Evolutionary conservation across 2,888 invertebrate genomes (phyloP), one percentile per base, ranked within the genome.

Genomic region (Geotrupes spiniger): DNA sequence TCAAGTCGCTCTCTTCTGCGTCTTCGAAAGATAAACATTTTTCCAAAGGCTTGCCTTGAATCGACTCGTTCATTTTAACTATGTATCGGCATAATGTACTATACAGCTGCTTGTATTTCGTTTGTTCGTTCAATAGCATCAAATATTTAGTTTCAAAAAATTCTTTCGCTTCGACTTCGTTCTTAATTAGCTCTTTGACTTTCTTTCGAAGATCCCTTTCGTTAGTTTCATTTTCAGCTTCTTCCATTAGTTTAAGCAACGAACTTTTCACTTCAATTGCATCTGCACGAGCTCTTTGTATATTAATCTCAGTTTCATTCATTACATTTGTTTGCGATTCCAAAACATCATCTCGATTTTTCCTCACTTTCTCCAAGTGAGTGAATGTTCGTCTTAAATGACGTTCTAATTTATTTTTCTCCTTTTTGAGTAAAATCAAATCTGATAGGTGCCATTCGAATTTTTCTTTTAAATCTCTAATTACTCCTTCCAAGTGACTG

Each of bases 241-340:
- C n/a, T n/a, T n/a, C n/a, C n/a, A n/a, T n/a, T n/a, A n/a, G n/a
- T n/a, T n/a, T n/a, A 62, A 2, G 52, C 45, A 67, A 49, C 25
- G 63, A 61, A 9, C 57, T 60, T 45, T 63, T 63, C 6, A 61
- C 55, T 12, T 60, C 62, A 3, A 62, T 50, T 2, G 61, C 57
- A 31, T 56, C 60, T 49, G 63, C 57, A 17, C 65, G 67, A 1
- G 63, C 66, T 15, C 58, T 48, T 11, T 60, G 31, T 11, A 66
- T 54, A 36, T 59, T 64, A 31, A 49, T 46, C 41, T 68, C 65
- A 1, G 63, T 64, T 42, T 69, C 63, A 46, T 65, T 61, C 51
- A 64, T 59, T 14, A 62, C 56, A 48, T 60, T 61, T 4, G 58
- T 58, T 45, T 66, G 63, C 2, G 57, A 51, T 42, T 66, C 60